Conservation (phyloP, 2,797 vertebrate genomes). For the Onychomys arenicola region DNA sequence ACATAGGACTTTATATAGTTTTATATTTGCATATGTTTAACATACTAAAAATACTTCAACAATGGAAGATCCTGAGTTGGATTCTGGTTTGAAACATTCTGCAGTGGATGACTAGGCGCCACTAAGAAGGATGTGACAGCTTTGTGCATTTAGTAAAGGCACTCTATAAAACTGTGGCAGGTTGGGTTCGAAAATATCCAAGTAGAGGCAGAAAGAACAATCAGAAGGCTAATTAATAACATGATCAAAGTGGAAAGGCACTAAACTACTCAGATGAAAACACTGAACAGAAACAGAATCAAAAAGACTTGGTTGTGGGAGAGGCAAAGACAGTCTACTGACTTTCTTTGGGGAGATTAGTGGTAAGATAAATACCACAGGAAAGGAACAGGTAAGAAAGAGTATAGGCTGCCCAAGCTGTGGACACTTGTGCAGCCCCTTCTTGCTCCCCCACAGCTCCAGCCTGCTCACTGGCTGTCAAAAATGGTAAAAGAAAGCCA, state of each 20-base stretch:
- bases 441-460: neutral
- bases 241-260: slow-evolving; percentile 53
- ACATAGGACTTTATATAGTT: slow-evolving; percentile 41
- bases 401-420: neutral
- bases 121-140: slow-evolving; percentile 45
- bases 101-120: neutral
- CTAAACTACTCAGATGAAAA: slow-evolving; percentile 21
- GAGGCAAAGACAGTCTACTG: neutral
- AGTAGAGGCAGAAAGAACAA: slow-evolving; percentile 16
- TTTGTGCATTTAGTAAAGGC: slow-evolving; percentile 58
- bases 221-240: slow-evolving; percentile 49
- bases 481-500: neutral
- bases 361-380: slow-evolving; percentile 44
- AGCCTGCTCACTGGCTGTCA: neutral
- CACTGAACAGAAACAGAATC: slow-evolving; percentile 12
- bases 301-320: slow-evolving; percentile 24
- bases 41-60: slow-evolving; percentile 63
- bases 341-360: neutral
- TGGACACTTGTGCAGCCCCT: neutral
- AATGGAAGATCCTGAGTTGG: slow-evolving; percentile 25
- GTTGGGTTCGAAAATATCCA: slow-evolving; percentile 25
- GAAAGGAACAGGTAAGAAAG: neutral
- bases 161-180: slow-evolving; percentile 3
- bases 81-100: slow-evolving; percentile 52
- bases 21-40: slow-evolving; percentile 70